Evolutionary conservation across 2,113 vertebrate genomes (phyloP).

Genomic region (Rhea pennata): DNA sequence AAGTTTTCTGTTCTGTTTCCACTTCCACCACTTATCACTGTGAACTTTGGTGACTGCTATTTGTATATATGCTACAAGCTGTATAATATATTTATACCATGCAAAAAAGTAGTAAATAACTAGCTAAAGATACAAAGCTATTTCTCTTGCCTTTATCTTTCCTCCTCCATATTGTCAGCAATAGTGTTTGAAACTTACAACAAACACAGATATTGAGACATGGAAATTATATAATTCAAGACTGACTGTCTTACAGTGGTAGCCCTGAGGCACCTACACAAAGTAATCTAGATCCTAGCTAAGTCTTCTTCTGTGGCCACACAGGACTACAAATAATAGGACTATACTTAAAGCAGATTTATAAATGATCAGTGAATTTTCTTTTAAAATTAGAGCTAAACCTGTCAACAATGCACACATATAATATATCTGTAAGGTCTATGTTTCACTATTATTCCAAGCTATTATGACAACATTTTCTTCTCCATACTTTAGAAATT

Average conservation of each 20-base stretch:
- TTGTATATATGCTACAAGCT: neutral
- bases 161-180: neutral
- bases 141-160: neutral
- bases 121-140: neutral
- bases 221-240: neutral
- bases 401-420: neutral
- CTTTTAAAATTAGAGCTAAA: neutral
- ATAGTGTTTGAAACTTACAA: neutral
- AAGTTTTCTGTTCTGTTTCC: rapidly evolving
- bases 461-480: neutral
- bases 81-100: neutral
- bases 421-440: neutral
- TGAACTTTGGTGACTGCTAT: neutral
- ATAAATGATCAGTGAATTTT: neutral
- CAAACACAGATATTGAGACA: neutral
- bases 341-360: neutral
- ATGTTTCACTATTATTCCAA: neutral
- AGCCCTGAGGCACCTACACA: neutral
- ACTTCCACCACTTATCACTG: neutral
- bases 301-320: neutral
- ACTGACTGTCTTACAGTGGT: neutral
- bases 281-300: neutral
- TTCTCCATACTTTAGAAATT: neutral
- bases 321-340: neutral
- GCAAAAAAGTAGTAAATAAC: neutral